Evolutionary conservation across 1,140 invertebrate species (phyloP), one percentile per base, ranked within the genome.

Genomic region (Physella acuta): DNA sequence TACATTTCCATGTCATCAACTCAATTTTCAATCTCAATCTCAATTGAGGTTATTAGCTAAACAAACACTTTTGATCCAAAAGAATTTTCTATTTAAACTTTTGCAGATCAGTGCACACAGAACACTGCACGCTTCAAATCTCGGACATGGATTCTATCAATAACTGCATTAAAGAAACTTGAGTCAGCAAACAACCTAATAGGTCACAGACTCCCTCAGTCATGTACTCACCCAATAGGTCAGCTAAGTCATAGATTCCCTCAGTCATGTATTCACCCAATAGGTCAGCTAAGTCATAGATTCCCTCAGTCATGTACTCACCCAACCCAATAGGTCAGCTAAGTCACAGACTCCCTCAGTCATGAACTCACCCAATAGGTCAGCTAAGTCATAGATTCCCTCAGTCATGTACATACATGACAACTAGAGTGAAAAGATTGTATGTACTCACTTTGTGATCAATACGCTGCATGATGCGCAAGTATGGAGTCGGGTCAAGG

Each of bases 381-480:
- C 39, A 49, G 20, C 39, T 8, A 11, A 8, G 20, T 20, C 8
- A 20, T 11, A 11, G 8, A 11, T 20, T 20, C 39, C 20, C 39
- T 49, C 39, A 11, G 39, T 20, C 8, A 49, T 20, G 8, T 20
- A 49, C 39, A 11, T 11, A 20, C 8, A 11, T 20, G 8, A 44
- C 39, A n/a, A n/a, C n/a, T n/a, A n/a, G n/a, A n/a, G n/a, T n/a
- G n/a, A n/a, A n/a, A n/a, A n/a, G n/a, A n/a, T n/a, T n/a, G n/a
- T n/a, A n/a, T n/a, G n/a, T n/a, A 31, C 52, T 70, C 68, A 83
- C 94, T 87, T 95, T 95, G 77, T 91, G 89, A 81, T 98, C 94
- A 79, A 99, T 97, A 66, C 93, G 86, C 81, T 95, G 92, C 83
- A 99, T 87, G 71, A 99, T 92, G 80, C 94, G 90, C 3, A 99